Conservation (phyloP, 2,113 vertebrate species). For the Strix aluco region DNA sequence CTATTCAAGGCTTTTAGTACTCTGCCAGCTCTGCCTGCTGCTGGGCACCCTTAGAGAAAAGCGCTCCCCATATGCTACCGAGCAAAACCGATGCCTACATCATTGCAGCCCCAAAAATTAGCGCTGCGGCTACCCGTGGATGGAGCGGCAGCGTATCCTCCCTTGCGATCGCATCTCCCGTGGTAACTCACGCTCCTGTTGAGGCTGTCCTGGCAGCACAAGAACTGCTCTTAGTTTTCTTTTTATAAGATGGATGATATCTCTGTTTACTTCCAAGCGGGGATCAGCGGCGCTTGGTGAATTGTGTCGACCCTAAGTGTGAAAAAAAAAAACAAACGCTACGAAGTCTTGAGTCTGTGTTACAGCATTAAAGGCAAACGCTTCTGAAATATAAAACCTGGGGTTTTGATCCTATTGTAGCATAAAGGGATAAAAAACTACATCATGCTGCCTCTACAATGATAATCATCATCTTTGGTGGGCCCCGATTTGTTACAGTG, state of each 20-base stretch:
- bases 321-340: not conserved
- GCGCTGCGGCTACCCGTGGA: fast-evolving
- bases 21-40: not conserved
- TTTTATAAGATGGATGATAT: too few species aligned
- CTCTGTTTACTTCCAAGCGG: not conserved
- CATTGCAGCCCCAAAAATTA: fast-evolving
- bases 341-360: fast-evolving
- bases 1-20: not conserved
- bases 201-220: not conserved
- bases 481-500: fast-evolving
- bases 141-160: fast-evolving
- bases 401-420: not conserved
- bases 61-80: fast-evolving
- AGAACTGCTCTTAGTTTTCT: not conserved
- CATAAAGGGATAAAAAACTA: not conserved
- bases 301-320: fast-evolving
- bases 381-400: not conserved
- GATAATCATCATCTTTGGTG: fast-evolving
- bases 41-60: not conserved
- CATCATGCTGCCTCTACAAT: fast-evolving
- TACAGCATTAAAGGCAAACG: not conserved
- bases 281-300: not conserved
- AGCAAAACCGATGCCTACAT: not conserved
- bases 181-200: not conserved
- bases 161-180: not conserved